phyloP scores from a whole-genome alignment of 2,113 vertebrate genomes.

The Chloroceryle aenea region DNA sequence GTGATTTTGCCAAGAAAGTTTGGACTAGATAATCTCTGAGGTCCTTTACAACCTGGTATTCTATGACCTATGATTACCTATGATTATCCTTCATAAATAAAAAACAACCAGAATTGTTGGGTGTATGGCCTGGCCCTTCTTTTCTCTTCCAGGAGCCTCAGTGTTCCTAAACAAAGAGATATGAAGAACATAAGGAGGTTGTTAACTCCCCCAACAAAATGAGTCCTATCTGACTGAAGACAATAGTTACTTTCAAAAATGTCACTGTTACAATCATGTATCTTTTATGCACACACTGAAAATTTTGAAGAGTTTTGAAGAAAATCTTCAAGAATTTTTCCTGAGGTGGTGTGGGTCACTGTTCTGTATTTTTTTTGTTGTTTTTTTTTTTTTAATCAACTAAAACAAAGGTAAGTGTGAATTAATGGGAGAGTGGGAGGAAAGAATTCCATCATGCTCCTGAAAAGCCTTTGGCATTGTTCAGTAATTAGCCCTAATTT shows the following conservation, averaged over 20 bases:
- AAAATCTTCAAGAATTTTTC: not conserved
- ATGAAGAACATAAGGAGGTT: not conserved
- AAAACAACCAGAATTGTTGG: not conserved
- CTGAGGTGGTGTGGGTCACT: not conserved
- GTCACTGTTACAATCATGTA: not conserved
- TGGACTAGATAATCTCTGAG: not conserved
- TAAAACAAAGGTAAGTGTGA: not conserved
- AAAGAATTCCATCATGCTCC: not conserved
- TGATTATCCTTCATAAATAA: not conserved
- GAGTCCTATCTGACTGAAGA: not conserved
- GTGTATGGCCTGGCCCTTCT: not conserved
- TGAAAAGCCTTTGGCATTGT: not conserved
- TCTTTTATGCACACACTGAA: not conserved
- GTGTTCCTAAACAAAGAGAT: not conserved
- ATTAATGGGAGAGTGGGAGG: not conserved
- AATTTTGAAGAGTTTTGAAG: not conserved
- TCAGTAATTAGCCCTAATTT: slow-evolving; percentile 43
- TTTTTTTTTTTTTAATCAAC: not conserved
- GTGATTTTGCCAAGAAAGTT: not conserved
- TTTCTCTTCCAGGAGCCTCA: not conserved
- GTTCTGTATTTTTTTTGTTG: no score
- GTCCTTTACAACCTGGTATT: not conserved
- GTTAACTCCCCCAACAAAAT: not conserved
- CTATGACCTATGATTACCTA: not conserved
- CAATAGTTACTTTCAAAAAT: not conserved